These are phyloP conservation scores for Genyomyrus donnyi DNA, from an alignment of 2,113 vertebrate species.

Conservation along the genomic window DNA sequence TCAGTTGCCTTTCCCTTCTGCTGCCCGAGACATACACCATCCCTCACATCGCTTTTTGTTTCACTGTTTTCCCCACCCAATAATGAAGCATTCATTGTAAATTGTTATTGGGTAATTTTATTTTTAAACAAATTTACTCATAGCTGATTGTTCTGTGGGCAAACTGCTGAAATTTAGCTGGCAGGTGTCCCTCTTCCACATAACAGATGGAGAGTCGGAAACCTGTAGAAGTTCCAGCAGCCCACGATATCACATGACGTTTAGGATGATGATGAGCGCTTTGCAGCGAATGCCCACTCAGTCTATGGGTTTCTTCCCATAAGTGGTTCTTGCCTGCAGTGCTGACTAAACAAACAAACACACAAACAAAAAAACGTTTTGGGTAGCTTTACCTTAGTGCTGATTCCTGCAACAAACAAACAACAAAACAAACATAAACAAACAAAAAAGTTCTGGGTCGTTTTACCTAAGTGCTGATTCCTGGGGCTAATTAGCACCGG, in stretches of 20 bases:
- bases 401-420: background rate
- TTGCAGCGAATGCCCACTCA: background rate
- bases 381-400: background rate
- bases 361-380: background rate
- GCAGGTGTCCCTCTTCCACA: background rate
- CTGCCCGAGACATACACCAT: background rate
- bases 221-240: background rate
- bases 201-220: background rate
- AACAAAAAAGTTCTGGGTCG: slow-evolving; percentile 1
- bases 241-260: background rate
- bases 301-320: background rate
- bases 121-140: background rate
- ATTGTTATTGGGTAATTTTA: background rate
- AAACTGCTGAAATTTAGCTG: background rate
- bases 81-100: background rate
- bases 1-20: background rate
- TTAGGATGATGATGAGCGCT: background rate
- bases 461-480: background rate
- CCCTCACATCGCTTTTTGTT: background rate
- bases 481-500: slow-evolving; percentile 8
- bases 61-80: background rate
- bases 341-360: slow-evolving; percentile 13
- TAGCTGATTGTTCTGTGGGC: slow-evolving; percentile 1
- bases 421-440: background rate
- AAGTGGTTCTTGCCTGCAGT: background rate